Percentiles rank a stretch among this genome's conserved stretches.
These are phyloP conservation scores for Oophaga sylvatica DNA, from an alignment of 2,797 vertebrate species.

Conservation along the genomic window DNA sequence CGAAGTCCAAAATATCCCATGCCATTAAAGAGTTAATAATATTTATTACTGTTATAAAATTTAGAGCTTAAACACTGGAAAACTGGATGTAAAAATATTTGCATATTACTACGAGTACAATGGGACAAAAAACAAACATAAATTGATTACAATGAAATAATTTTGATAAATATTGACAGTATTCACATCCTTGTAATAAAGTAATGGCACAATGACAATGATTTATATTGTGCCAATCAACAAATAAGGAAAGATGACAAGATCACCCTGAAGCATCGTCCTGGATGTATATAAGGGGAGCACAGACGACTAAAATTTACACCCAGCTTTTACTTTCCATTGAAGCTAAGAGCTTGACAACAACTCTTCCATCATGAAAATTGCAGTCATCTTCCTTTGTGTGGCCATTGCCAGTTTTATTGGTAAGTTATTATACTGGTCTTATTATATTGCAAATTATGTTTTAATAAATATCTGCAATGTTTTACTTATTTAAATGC, in stretches of 20 bases:
- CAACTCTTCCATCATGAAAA: neutral
- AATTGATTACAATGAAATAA: neutral
- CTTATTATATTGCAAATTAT: neutral
- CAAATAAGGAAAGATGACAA: constrained; percentile 39
- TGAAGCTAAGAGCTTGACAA: neutral
- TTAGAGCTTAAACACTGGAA: too few species aligned
- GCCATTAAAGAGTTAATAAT: too few species aligned
- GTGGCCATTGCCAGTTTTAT: neutral
- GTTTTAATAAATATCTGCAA: neutral
- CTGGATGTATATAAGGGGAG: constrained; percentile 17
- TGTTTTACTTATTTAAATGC: neutral
- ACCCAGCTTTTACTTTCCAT: neutral
- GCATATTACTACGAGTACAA: too few species aligned
- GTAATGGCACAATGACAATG: constrained; percentile 22
- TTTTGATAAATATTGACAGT: constrained; percentile 3
- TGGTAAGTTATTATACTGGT: neutral
- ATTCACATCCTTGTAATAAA: neutral
- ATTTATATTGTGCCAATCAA: constrained; percentile 14
- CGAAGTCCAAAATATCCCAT: too few species aligned
- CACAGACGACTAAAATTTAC: neutral
- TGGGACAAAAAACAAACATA: neutral
- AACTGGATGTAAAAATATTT: too few species aligned
- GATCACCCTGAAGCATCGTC: neutral
- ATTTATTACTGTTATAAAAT: too few species aligned
- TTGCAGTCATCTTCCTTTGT: neutral